Conservation (phyloP, 2,113 vertebrate genomes). For the Genyomyrus donnyi region DNA sequence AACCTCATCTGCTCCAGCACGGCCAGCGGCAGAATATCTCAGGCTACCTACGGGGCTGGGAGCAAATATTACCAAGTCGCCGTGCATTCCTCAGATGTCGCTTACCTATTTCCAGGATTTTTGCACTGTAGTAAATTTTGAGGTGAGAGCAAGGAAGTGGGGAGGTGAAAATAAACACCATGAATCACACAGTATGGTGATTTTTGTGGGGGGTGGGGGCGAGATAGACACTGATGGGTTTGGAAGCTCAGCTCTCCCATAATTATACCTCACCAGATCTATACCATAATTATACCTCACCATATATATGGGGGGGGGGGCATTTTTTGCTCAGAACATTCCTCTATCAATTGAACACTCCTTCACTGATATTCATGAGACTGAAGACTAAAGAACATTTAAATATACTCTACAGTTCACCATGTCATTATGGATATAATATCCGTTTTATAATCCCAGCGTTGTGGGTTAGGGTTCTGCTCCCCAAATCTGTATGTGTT, state of each 20-base stretch:
- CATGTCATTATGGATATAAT: background rate
- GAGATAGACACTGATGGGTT: background rate
- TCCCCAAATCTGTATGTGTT: background rate
- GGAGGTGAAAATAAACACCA: background rate
- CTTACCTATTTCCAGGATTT: background rate
- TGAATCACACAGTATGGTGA: background rate
- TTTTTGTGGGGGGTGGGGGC: slow-evolving; percentile 11
- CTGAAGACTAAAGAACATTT: background rate
- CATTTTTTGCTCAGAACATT: background rate
- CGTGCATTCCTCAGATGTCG: background rate
- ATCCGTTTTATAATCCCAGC: background rate
- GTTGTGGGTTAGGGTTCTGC: background rate
- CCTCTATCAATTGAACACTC: background rate
- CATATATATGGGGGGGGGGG: background rate
- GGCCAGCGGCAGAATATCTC: background rate
- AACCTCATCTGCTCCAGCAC: background rate
- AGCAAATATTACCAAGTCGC: background rate
- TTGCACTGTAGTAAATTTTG: background rate
- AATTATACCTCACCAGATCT: slow-evolving; percentile 8
- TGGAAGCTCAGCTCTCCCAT: background rate
- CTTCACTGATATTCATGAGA: slow-evolving; percentile 18
- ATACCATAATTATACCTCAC: background rate
- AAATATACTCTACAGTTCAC: background rate
- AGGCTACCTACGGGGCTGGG: background rate
- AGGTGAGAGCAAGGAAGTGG: background rate